These are phyloP conservation scores for Margaritifera margaritifera DNA, from an alignment of 2,888 invertebrate genomes.

Conservation along the genomic window DNA sequence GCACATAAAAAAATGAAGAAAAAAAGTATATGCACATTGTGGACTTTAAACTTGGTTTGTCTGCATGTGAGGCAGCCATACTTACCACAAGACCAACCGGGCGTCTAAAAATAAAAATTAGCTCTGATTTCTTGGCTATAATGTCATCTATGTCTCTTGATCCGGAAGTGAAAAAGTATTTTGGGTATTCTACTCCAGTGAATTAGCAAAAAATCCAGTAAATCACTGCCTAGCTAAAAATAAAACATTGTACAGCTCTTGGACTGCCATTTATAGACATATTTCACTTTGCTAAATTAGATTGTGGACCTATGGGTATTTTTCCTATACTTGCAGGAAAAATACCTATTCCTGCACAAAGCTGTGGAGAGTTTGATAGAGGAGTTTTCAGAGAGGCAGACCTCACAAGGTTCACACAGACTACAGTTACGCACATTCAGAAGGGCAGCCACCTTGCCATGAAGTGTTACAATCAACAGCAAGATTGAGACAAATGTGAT, in stretches of 20 bases:
- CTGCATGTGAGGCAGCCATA: no score
- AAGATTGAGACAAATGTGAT: conserved; percentile 26
- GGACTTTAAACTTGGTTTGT: no score
- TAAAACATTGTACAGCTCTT: not conserved
- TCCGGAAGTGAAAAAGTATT: not conserved
- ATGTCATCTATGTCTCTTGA: no score
- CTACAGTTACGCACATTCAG: conserved; percentile 45
- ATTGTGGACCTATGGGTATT: not conserved
- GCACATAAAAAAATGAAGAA: no score
- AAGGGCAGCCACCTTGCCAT: conserved; percentile 56
- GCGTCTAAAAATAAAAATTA: no score
- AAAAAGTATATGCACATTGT: no score
- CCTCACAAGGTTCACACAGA: conserved; percentile 41
- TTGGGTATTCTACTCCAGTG: not conserved
- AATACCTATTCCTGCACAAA: conserved; percentile 82
- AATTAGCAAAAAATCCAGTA: not conserved
- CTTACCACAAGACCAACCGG: no score
- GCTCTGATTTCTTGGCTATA: no score
- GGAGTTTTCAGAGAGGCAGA: conserved; percentile 48
- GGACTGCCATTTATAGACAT: not conserved
- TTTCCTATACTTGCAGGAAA: conserved; percentile 77
- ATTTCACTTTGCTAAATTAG: not conserved
- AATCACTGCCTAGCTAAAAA: not conserved
- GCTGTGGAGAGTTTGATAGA: conserved; percentile 76
- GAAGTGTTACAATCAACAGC: conserved; percentile 41